These are phyloP conservation scores for Pseudopipra pipra DNA, from an alignment of 2,113 vertebrate species.

Conservation along the genomic window DNA sequence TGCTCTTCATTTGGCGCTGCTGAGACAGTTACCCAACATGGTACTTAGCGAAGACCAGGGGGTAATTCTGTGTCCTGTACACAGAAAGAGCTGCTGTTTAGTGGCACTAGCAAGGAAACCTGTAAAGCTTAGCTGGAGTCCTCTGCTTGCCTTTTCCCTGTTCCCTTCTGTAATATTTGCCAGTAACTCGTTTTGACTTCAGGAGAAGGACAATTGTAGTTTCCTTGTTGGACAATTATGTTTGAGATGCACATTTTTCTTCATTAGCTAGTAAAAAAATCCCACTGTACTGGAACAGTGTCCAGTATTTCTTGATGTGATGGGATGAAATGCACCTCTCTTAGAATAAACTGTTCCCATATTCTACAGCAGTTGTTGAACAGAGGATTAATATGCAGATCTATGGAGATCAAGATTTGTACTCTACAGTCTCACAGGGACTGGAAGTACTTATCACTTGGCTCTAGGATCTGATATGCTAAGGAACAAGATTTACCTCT, in stretches of 20 bases:
- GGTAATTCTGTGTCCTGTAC: neutral
- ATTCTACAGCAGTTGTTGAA: neutral
- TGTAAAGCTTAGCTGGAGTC: neutral
- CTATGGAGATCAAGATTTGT: neutral
- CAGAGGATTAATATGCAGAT: neutral
- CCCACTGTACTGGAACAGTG: neutral
- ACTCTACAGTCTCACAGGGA: neutral
- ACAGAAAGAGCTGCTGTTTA: neutral
- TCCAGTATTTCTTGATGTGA: neutral
- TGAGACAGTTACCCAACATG: neutral
- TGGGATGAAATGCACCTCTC: neutral
- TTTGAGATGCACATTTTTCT: neutral
- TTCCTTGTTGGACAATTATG: neutral
- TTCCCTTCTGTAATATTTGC: neutral
- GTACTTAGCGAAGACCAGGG: neutral
- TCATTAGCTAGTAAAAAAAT: neutral
- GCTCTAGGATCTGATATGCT: neutral
- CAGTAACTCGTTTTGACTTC: neutral
- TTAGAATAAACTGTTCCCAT: neutral
- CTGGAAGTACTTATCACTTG: slow-evolving; percentile 14
- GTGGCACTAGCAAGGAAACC: neutral
- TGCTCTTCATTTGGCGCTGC: neutral
- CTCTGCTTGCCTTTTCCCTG: neutral
- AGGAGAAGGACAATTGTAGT: neutral
- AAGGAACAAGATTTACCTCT: neutral